Base-by-base conservation (phyloP, 2,113 vertebrate genomes). In the Nerophis ophidion region DNA sequence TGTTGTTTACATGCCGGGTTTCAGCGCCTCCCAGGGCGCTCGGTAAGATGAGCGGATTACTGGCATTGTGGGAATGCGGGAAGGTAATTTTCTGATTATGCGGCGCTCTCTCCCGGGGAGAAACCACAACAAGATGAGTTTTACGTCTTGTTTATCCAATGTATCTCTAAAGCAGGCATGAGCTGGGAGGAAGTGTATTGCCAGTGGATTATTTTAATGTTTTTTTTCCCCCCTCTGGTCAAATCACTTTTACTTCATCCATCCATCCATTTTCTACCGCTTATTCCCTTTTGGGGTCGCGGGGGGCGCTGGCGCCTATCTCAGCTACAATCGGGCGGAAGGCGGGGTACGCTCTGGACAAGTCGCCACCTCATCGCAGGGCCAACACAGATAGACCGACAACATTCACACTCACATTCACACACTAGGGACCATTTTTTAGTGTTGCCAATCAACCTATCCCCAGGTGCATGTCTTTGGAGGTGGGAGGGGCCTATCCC, bases 41-140 rank as follows among this genome's bases (percentile, higher is more conserved):
- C 80, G 72, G 81, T 73, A 71, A 71, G 79, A 84, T 76, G 75
- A 77, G 77, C 80, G 82, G 77, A 85, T 85, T 86, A 82, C 66
- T 61, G 79, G 48, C 42, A 14, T 76, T 49, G 45, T 19, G 57
- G 84, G 82, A 70, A 82, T 9, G 65, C 70, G 65, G 56, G 74
- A 61, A 66, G 75, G 69, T 72, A 79, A 74, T 81, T 79, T 71
- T 74, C 68, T 81, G 74, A 84, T 83, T 66, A 78, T 79, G 77
- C 70, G 71, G 61, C 63, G 38, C 63, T 71, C 73, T 74, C 72
- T 70, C 56, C 53, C 66, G 72, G 77, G 70, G 63, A 74, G 71
- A 75, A 67, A 71, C 63, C 70, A 60, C 56, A 80, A 75, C 54
- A 60, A 66, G 70, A 79, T 74, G 70, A 64, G 59, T 79, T 76